Percentiles rank a stretch among this genome's conserved stretches.
phyloP scores from a whole-genome alignment of 2,888 invertebrate genomes.

The Chrysotoxum bicinctum region DNA sequence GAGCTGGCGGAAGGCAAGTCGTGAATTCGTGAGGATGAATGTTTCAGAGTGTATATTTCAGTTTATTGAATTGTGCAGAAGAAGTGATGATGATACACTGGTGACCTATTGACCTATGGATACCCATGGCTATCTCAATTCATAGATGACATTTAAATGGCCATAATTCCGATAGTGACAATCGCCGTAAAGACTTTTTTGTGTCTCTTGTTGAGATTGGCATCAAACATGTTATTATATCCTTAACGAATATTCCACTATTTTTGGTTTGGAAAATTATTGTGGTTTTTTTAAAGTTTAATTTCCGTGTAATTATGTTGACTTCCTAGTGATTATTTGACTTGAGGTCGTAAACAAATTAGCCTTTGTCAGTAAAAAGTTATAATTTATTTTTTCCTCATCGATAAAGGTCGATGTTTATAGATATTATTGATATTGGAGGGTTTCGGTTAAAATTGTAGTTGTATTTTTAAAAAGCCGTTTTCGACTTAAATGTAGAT shows the following conservation, averaged over 20 bases:
- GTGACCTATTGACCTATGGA: constrained; percentile 59
- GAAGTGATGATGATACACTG: constrained; percentile 52
- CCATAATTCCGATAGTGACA: constrained; percentile 8
- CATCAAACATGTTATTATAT: not conserved
- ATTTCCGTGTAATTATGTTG: not conserved
- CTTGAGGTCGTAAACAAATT: not conserved
- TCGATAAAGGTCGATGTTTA: too few relatives aligned
- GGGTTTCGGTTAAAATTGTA: too few relatives aligned
- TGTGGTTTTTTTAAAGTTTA: not conserved
- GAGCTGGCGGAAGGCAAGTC: not conserved
- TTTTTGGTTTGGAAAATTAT: not conserved
- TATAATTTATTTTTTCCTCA: not conserved
- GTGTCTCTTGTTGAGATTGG: not conserved
- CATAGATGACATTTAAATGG: constrained; percentile 59
- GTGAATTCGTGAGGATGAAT: constrained; percentile 17
- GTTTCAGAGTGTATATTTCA: constrained; percentile 6
- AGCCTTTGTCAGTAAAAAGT: not conserved
- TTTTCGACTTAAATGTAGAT: too few relatives aligned
- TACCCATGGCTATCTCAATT: constrained; percentile 37
- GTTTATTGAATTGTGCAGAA: constrained; percentile 35
- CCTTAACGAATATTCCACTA: not conserved
- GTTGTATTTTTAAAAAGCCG: too few relatives aligned
- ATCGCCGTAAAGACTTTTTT: not conserved
- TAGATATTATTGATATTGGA: too few relatives aligned
- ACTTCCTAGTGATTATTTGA: constrained; percentile 1